These are phyloP conservation scores for Thomomys bottae DNA, from an alignment of 2,113 vertebrate species.

Conservation along the genomic window DNA sequence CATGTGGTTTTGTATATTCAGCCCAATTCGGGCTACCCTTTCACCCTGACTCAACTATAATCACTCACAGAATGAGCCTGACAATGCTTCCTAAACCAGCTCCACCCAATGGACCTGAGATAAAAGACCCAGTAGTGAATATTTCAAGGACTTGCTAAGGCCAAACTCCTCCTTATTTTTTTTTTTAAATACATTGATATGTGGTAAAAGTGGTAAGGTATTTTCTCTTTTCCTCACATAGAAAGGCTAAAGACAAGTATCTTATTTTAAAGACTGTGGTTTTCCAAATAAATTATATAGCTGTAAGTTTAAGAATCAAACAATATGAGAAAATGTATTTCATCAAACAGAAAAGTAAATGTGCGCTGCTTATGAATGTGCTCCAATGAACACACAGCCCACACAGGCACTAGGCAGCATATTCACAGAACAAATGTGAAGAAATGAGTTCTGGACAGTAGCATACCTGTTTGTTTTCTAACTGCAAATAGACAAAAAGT, in stretches of 20 bases:
- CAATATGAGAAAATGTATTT: neutral
- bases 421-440: neutral
- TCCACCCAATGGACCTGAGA: neutral
- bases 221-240: neutral
- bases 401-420: neutral
- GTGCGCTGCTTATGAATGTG: neutral
- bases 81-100: neutral
- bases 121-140: neutral
- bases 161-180: neutral
- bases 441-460: neutral
- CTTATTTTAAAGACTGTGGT: neutral
- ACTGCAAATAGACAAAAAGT: neutral
- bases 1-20: slow-evolving; percentile 52
- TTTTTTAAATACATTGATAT: neutral
- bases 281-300: neutral
- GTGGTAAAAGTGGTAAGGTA: neutral
- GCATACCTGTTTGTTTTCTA: neutral
- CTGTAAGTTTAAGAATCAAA: no score
- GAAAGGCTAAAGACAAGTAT: neutral
- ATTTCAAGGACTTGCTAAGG: neutral
- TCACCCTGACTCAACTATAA: slow-evolving; percentile 53
- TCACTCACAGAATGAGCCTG: slow-evolving; percentile 33
- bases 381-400: neutral
- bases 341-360: neutral
- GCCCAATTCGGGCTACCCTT: slow-evolving; percentile 43